A percentile compares a stretch with the other conserved stretches of the same genome.
These are phyloP conservation scores for Euborellia annulipes DNA, from an alignment of 1,140 invertebrate species.

Conservation along the genomic window DNA sequence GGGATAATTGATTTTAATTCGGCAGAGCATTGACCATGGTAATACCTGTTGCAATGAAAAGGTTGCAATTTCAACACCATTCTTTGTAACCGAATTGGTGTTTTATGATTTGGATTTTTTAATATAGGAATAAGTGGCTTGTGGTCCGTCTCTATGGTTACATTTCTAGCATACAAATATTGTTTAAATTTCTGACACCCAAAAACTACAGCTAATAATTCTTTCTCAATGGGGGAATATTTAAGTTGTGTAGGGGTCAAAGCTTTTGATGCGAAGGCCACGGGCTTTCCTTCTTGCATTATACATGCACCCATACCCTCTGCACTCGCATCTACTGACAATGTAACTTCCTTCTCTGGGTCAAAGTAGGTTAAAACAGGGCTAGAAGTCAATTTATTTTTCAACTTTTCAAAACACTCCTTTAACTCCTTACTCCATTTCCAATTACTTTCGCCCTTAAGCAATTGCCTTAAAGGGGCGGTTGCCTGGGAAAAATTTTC, in stretches of 20 bases:
- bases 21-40: too few species aligned
- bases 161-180: constrained; percentile 25
- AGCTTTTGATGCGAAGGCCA: constrained; percentile 21
- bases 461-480: constrained; percentile 16
- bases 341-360: constrained; percentile 4
- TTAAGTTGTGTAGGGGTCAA: constrained; percentile 16
- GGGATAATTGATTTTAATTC: too few species aligned
- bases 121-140: constrained; percentile 26
- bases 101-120: constrained; percentile 24
- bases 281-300: constrained; percentile 16
- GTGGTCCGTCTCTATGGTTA: constrained; percentile 31
- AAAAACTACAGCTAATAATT: constrained; percentile 31
- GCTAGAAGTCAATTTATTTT: constrained; percentile 13
- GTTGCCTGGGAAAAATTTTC: constrained; percentile 17
- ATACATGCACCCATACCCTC: constrained; percentile 16
- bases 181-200: constrained; percentile 25
- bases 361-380: constrained; percentile 21
- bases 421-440: constrained; percentile 14
- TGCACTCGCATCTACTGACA: constrained; percentile 9
- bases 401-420: constrained; percentile 17
- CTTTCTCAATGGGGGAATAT: constrained; percentile 30
- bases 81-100: constrained; percentile 25
- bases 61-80: constrained; percentile 26
- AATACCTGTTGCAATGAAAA: constrained; percentile 22
- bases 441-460: constrained; percentile 17